phyloP scores from a whole-genome alignment of 2,113 vertebrate genomes.

The Nannobrachium achirus region DNA sequence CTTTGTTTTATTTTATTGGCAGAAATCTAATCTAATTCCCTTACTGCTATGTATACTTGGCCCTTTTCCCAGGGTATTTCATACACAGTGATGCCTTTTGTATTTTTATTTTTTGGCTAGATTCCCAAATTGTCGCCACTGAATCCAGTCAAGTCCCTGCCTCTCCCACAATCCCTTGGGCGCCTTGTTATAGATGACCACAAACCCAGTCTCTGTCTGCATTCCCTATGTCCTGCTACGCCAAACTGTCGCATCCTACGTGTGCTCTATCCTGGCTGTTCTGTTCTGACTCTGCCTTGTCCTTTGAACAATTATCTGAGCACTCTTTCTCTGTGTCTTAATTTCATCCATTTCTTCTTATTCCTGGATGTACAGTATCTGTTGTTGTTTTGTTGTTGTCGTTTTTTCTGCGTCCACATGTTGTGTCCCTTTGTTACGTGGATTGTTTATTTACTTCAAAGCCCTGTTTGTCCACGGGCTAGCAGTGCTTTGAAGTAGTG shows the following conservation, averaged over 20 bases:
- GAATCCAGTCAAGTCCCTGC: conserved; percentile 25
- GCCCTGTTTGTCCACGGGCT: conserved; percentile 54
- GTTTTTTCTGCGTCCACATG: conserved; percentile 12
- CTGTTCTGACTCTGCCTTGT: conserved; percentile 53
- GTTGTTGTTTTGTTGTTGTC: conserved; percentile 35
- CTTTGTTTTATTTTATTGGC: too few relatives aligned
- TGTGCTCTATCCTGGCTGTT: conserved; percentile 36
- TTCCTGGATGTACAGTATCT: conserved; percentile 45
- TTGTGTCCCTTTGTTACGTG: conserved; percentile 47
- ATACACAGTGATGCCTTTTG: conserved; percentile 20
- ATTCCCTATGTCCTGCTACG: conserved; percentile 65
- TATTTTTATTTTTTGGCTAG: conserved; percentile 39
- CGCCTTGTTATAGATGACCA: conserved; percentile 61
- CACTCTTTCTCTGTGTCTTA: conserved; percentile 46
- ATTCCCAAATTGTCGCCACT: conserved; percentile 26
- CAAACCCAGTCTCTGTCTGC: conserved; percentile 68
- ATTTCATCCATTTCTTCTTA: conserved; percentile 50
- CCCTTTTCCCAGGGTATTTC: too few relatives aligned
- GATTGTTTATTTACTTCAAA: conserved; percentile 74
- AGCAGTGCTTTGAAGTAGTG: conserved; percentile 70
- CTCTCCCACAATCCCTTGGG: conserved; percentile 45
- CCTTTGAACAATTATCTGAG: conserved; percentile 39
- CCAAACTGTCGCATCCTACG: too few relatives aligned
- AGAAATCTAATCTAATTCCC: too few relatives aligned
- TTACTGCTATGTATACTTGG: background rate